Conservation (phyloP, 2,888 invertebrate species). For the Brachyopa scutellaris region DNA sequence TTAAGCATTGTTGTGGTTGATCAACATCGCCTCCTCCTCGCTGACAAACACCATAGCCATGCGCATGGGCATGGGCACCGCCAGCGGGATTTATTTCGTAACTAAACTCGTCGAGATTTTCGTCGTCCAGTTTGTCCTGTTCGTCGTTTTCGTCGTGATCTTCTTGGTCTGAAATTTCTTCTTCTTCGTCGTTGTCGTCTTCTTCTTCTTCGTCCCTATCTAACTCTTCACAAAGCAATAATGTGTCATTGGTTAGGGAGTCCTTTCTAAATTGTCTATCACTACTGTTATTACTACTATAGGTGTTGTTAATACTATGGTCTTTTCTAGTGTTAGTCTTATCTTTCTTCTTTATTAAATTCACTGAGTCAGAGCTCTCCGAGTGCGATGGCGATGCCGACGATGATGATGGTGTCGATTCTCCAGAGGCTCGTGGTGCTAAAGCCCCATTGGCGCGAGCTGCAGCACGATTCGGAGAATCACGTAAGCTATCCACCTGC, state of each 20-base stretch:
- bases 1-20: conserved; percentile 61
- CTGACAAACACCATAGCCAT: conserved; percentile 54
- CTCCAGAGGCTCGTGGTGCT: conserved; percentile 81
- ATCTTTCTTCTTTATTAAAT: conserved; percentile 76
- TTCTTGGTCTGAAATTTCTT: conserved; percentile 69
- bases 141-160: conserved; percentile 61
- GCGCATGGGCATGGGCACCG: too few relatives aligned
- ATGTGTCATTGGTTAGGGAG: conserved; percentile 79
- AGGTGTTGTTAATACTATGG: conserved; percentile 80
- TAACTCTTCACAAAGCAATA: conserved; percentile 79
- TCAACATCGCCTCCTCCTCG: conserved; percentile 70
- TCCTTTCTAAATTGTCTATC: conserved; percentile 77
- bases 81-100: conserved; percentile 51
- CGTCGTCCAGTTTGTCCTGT: conserved; percentile 69
- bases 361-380: conserved; percentile 79
- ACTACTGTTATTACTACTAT: conserved; percentile 76
- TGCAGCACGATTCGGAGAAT: conserved; percentile 79
- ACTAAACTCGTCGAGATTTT: conserved; percentile 67
- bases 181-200: conserved; percentile 57
- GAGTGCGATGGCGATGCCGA: conserved; percentile 81
- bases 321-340: conserved; percentile 73
- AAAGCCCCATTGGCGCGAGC: conserved; percentile 80
- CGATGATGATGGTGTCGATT: conserved; percentile 82
- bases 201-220: conserved; percentile 77
- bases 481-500: conserved; percentile 81